Evolutionary conservation across 1,140 invertebrate species (phyloP), one percentile per base, ranked within the genome.

Genomic region (Macrotrachela quadricornifera): DNA sequence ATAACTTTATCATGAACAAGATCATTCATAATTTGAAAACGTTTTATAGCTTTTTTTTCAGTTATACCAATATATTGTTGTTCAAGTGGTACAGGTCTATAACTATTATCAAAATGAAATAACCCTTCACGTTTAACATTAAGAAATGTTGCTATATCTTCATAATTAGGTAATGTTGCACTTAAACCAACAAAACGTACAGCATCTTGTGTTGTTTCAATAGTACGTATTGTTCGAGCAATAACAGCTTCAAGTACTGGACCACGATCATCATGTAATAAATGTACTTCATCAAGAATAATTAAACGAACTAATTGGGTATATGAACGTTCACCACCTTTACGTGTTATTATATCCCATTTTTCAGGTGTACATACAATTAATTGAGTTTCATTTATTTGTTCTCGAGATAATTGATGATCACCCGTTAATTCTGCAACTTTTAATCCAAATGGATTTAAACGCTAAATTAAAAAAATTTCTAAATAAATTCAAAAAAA

Each of bases 341-440:
- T 95, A 40, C 91, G 75, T 0, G 91, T 97, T 55, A 96, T 88
- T 56, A 97, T 91, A 68, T 97, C 91, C 88, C 90, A 97, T 67
- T 99, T 99, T 71, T 99, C 94, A 0, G 94, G 94, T 0, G 94
- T 99, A 65, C 94, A 99, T 0, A 99, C 91, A 61, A 99, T 97
- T 10, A 99, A 77, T 71, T 99, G 94, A 0, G 92, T 94, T 0
- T 81, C 83, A 47, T 83, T 82, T 54, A 99, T 95, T 72, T 97
- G 91, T 64, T 97, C 92, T 49, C 88, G 76, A 0, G 82, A 92
- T 54, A 99, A 73, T 65, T 99, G 91, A 71, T 94, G 86, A 73
- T 99, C 94, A 21, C 94, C 94, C 0, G 92, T 99, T 65, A 99
- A 76, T 72, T 99, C 94, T 0, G 84, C 86, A 0, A 99, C 92